These are phyloP conservation scores for Darevskia mixta DNA, from an alignment of 2,797 vertebrate species.

Conservation along the genomic window DNA sequence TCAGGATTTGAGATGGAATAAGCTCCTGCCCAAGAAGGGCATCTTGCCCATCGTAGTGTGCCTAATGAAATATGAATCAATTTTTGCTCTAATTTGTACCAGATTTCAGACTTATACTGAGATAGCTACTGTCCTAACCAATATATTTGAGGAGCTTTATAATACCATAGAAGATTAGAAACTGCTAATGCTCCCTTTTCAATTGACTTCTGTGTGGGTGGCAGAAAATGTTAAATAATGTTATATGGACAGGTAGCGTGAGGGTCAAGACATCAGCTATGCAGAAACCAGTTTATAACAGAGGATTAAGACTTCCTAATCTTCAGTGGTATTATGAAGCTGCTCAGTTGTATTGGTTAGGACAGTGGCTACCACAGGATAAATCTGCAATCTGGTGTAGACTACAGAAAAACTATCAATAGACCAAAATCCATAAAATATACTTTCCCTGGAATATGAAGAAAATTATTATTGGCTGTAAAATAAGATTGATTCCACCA, in stretches of 20 bases:
- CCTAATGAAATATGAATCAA: slow-evolving; percentile 2
- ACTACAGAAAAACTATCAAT: neutral
- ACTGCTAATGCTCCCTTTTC: slow-evolving; percentile 13
- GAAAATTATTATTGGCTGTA: neutral
- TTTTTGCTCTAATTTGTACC: slow-evolving; percentile 12
- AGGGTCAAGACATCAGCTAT: neutral
- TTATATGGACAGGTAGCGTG: neutral
- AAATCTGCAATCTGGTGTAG: neutral
- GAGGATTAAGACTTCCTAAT: neutral
- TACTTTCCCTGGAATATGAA: neutral
- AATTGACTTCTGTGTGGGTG: neutral
- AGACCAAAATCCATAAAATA: neutral
- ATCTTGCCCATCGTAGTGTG: neutral
- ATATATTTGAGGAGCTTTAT: neutral
- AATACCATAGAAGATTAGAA: neutral
- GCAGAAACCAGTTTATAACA: neutral
- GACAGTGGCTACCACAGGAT: neutral
- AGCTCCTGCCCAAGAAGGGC: neutral
- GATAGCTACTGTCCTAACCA: slow-evolving; percentile 3
- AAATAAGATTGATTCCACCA: neutral
- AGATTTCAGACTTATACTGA: neutral
- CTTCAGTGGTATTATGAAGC: neutral
- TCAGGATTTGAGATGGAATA: neutral
- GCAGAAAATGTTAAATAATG: slow-evolving; percentile 4
- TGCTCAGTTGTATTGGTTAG: neutral